Base-by-base conservation (phyloP, 2,888 invertebrate genomes). In the Tinea semifulvella region DNA sequence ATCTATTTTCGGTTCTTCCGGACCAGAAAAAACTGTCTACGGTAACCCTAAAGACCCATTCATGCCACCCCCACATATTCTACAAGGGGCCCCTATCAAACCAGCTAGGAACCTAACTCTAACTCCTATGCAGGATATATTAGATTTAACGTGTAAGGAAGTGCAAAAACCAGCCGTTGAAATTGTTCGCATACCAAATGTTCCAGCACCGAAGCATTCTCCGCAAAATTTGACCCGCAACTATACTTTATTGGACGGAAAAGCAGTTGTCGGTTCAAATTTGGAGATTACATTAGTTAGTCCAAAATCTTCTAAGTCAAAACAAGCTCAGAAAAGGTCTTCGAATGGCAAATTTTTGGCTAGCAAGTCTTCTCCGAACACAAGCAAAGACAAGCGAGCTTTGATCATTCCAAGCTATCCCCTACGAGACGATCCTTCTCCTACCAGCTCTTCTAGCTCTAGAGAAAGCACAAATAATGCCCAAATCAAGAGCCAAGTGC, bases 31-130 rank as follows among this genome's bases (percentile, higher is more conserved):
- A 54, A 87, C 83, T 0, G 85, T 89, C 1, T 90, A 90, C 53
- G 89, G 89, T 0, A 88, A 90, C 63, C 90, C 90, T 0, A 89
- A 89, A 57, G 89, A 89, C 54, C 84, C 85, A 2, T 76, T 87
- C 48, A 80, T 81, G 65, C 82, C 85, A 0, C 82, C 83, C 0
- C 77, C 82, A 0, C 83, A 82, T 42, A 65, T 81, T 0, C 50
- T 81, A 0, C 82, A 76, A n/a, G 84, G 79, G 0, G 58, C 63
- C 1, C 74, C 82, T 0, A 53, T 77, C 0, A 70, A 69, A 42
- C 68, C 71, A 0, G 53, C 59, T 2, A 52, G 68, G 26, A 57
- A 56, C n/a, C 49, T 57, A 2, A 51, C 47, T 22, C 53, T 48
- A 27, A 60, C 18, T 43, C 58, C 63, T 0, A 53, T 71, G 0